Conservation (phyloP, 2,113 vertebrate species). For the Phoenicopterus ruber region DNA sequence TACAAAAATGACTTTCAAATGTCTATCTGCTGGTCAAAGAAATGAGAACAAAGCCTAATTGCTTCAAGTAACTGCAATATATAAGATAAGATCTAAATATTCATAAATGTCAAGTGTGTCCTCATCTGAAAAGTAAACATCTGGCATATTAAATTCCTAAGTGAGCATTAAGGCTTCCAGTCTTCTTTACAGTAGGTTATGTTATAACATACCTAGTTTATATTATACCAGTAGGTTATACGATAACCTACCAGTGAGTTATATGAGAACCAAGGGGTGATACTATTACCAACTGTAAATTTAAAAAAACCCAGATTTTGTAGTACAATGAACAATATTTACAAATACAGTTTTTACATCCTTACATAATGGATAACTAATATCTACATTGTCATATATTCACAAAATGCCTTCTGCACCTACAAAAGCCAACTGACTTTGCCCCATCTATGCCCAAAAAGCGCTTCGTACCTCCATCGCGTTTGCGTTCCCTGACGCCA, state of each 20-base stretch:
- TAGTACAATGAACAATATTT: not conserved
- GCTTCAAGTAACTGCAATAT: not conserved
- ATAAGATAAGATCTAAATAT: not conserved
- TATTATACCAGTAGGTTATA: not conserved
- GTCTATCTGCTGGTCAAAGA: not conserved
- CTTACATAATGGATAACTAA: not conserved
- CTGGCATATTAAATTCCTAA: not conserved
- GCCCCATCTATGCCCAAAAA: not conserved
- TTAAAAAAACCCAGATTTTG: too few species aligned
- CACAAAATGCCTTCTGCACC: not conserved
- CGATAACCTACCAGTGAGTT: not conserved
- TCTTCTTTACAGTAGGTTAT: not conserved
- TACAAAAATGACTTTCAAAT: not conserved
- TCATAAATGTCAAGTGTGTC: not conserved
- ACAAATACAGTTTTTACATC: not conserved
- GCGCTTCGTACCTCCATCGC: fast-evolving
- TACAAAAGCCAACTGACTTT: not conserved
- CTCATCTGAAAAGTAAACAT: slow-evolving; percentile 11
- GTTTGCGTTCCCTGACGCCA: not conserved
- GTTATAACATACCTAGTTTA: not conserved
- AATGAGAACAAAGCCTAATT: not conserved
- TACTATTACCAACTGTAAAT: too few species aligned
- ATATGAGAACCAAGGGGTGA: not conserved
- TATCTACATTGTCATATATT: not conserved
- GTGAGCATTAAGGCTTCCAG: not conserved